A percentile compares a stretch with the other conserved stretches of the same genome.
Evolutionary conservation across 2,113 vertebrate genomes (phyloP).

Genomic region (Ornithorhynchus anatinus): DNA sequence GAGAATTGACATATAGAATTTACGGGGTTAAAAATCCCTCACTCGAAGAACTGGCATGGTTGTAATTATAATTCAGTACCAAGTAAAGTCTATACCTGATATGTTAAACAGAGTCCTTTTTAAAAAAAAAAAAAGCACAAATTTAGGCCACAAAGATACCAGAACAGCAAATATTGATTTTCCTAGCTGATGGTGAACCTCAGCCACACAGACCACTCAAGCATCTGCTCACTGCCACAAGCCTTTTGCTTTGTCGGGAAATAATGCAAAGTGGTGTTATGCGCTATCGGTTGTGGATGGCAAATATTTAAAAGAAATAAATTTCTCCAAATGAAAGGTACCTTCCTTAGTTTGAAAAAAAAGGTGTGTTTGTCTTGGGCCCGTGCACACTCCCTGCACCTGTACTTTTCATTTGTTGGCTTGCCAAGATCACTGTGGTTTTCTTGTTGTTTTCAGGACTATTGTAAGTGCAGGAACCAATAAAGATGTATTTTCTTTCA

Average conservation of each 20-base stretch:
- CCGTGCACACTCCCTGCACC: conserved; percentile 69
- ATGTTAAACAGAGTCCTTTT: conserved; percentile 57
- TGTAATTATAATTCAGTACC: conserved; percentile 22
- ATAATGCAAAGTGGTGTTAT: conserved; percentile 72
- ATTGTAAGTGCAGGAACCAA: conserved; percentile 60
- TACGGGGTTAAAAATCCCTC: conserved; percentile 3
- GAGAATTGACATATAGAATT: background rate
- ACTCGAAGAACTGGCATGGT: conserved; percentile 28
- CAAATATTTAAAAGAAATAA: conserved; percentile 88
- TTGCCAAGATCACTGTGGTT: conserved; percentile 69
- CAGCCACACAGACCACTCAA: conserved; percentile 62
- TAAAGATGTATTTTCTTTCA: conserved; percentile 48
- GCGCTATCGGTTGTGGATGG: conserved; percentile 69
- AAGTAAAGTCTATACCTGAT: conserved; percentile 42
- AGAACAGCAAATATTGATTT: conserved; percentile 85
- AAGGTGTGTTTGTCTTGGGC: conserved; percentile 72
- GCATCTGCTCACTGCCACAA: conserved; percentile 68
- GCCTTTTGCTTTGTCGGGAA: conserved; percentile 63
- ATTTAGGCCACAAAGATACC: conserved; percentile 70
- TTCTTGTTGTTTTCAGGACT: conserved; percentile 57
- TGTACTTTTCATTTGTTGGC: conserved; percentile 75
- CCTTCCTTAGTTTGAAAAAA: conserved; percentile 64
- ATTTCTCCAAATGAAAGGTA: conserved; percentile 76
- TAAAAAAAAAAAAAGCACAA: conserved; percentile 70
- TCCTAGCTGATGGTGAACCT: conserved; percentile 66